Percentiles rank a stretch among this genome's conserved stretches.
phyloP scores from a whole-genome alignment of 2,888 invertebrate genomes.

The Ethmia dodecea region DNA sequence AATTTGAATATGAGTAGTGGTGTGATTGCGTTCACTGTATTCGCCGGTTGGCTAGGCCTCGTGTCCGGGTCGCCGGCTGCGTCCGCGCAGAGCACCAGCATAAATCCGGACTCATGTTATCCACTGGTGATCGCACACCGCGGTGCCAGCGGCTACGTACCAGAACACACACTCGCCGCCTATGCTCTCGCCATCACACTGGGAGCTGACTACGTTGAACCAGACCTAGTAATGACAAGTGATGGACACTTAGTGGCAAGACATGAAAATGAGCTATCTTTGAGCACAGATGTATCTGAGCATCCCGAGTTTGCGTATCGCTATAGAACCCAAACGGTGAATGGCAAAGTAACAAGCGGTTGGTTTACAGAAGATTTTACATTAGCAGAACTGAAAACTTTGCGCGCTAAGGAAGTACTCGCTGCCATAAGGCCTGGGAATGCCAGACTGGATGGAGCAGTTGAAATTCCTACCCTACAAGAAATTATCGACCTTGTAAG shows the following conservation, averaged over 20 bases:
- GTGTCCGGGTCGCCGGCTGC: not conserved
- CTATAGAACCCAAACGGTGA: conserved; percentile 42
- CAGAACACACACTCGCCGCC: conserved; percentile 63
- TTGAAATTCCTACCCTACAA: conserved; percentile 52
- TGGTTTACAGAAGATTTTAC: conserved; percentile 71
- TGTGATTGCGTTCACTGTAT: not conserved
- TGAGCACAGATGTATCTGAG: conserved; percentile 49
- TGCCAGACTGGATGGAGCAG: conserved; percentile 48
- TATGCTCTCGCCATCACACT: conserved; percentile 60
- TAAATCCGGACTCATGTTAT: conserved; percentile 33
- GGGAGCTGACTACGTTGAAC: conserved; percentile 66
- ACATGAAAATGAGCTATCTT: conserved; percentile 57
- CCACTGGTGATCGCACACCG: conserved; percentile 55
- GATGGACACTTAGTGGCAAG: conserved; percentile 54
- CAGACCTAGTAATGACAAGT: conserved; percentile 62
- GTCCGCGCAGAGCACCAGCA: conserved; percentile 3
- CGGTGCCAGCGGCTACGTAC: conserved; percentile 64
- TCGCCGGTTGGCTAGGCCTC: not conserved
- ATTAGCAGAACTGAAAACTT: conserved; percentile 54
- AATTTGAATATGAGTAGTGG: not conserved
- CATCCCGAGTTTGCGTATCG: conserved; percentile 49
- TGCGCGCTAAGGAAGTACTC: conserved; percentile 52
- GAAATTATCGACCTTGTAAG: conserved; percentile 61
- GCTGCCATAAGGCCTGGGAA: conserved; percentile 54
- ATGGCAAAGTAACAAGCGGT: conserved; percentile 39